Base-by-base conservation (phyloP, 1,140 invertebrate species). In the Tribolium castaneum region DNA sequence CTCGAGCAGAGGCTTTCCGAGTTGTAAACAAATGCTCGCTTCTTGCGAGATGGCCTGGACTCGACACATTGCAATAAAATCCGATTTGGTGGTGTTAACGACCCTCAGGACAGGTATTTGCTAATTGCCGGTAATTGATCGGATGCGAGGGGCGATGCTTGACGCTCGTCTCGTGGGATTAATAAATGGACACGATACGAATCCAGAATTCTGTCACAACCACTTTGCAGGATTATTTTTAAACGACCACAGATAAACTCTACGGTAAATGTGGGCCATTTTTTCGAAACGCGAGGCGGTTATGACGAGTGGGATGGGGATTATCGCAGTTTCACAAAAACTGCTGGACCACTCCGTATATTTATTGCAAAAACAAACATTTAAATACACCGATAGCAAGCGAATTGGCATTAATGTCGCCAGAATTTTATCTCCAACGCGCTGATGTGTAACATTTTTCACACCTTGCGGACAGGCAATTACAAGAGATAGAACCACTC, bases 101-200 rank as follows among this genome's bases (percentile, higher is more conserved):
- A 72, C 59, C 59, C 59, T 13, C 59, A 3, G 30, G 10, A 30
- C 56, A 62, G 56, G 56, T 62, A 62, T 62, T 30, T 13, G n/a
- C 59, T 66, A 66, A 66, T 66, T 66, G 59, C 59, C n/a, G 3
- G 22, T 66, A 66, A 66, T 66, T 66, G 59, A 66, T 35, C 14
- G 30, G 10, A 13, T 62, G 56, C 19, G 30, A 62, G 9, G 56
- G 9, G 56, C 56, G 56, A 62, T 54, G 13, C 54, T 66, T 39
- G 59, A 66, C 25, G 6, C 14, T 35, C 34, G 30, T 35, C 30
- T 66, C 59, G 19, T n/a, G n/a, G 59, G 59, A 66, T 66, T 66
- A 35, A 66, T 66, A 66, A 66, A 66, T 35, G 59, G 25, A 66
- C 30, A 30, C 3, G 59, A 66, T n/a, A 12, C n/a, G 30, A 12